phyloP scores from a whole-genome alignment of 2,888 invertebrate genomes.

The Octodonta nipae region DNA sequence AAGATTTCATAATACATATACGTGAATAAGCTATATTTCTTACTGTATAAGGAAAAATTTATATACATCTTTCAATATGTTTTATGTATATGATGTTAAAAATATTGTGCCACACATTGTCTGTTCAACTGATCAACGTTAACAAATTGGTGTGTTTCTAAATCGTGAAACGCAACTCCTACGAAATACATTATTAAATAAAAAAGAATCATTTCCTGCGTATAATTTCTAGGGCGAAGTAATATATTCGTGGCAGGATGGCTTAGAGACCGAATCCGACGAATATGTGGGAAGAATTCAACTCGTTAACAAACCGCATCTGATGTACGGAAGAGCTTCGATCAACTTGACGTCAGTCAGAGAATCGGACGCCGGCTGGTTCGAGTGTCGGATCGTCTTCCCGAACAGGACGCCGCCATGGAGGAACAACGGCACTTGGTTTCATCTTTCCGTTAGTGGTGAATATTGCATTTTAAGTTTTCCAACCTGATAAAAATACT shows the following conservation, averaged over 20 bases:
- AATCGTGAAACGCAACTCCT: too few relatives aligned
- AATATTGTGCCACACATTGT: too few relatives aligned
- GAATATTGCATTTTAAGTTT: conserved; percentile 16
- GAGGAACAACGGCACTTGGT: conserved; percentile 80
- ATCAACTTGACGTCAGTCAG: conserved; percentile 77
- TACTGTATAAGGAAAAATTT: too few relatives aligned
- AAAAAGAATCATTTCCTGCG: too few relatives aligned
- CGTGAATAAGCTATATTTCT: too few relatives aligned
- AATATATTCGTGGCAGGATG: conserved; percentile 72
- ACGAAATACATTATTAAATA: too few relatives aligned
- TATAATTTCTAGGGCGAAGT: conserved; percentile 61
- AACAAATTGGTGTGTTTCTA: too few relatives aligned
- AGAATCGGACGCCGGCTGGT: conserved; percentile 82
- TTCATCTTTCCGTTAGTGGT: conserved; percentile 79
- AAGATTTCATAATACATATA: too few relatives aligned
- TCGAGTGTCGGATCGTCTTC: conserved; percentile 78
- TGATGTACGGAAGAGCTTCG: conserved; percentile 49
- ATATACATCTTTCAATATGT: too few relatives aligned
- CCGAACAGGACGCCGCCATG: conserved; percentile 76
- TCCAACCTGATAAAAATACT: too few relatives aligned
- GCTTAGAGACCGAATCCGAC: conserved; percentile 51
- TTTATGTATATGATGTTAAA: too few relatives aligned
- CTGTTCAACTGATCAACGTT: too few relatives aligned
- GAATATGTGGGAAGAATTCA: conserved; percentile 61
- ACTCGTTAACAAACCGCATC: conserved; percentile 38